phyloP scores from a whole-genome alignment of 1,140 invertebrate species.

The Temnothorax longispinosus region DNA sequence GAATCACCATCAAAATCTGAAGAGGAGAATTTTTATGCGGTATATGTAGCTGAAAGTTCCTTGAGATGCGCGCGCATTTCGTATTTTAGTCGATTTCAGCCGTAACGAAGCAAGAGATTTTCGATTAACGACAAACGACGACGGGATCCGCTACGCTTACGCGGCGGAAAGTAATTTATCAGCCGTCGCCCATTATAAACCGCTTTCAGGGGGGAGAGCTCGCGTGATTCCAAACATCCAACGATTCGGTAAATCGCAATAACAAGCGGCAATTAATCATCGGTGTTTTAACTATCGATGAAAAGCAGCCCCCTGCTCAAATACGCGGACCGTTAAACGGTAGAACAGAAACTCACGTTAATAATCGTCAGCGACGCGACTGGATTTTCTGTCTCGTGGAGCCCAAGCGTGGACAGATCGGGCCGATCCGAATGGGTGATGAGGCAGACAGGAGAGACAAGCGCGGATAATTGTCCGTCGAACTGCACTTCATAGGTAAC shows the following conservation, averaged over 20 bases:
- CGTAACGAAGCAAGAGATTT: conserved; percentile 45
- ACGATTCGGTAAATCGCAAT: conserved; percentile 60
- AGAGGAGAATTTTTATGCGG: conserved; percentile 48
- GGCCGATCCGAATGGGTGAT: conserved; percentile 24
- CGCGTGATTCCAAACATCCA: conserved; percentile 52
- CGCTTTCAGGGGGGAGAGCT: conserved; percentile 15
- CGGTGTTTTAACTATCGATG: conserved; percentile 70
- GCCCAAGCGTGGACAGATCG: conserved; percentile 29
- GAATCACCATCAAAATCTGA: conserved; percentile 21
- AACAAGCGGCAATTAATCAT: conserved; percentile 72
- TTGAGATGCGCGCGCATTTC: neutral
- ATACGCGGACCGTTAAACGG: conserved; percentile 36
- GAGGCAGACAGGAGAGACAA: conserved; percentile 64
- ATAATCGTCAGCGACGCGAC: conserved; percentile 67
- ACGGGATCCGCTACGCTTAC: conserved; percentile 55
- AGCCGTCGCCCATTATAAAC: conserved; percentile 50
- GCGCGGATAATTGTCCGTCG: conserved; percentile 69
- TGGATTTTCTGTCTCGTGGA: conserved; percentile 53
- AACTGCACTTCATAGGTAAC: conserved; percentile 71
- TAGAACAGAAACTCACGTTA: conserved; percentile 58
- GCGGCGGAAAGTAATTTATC: conserved; percentile 53
- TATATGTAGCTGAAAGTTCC: neutral
- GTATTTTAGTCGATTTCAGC: neutral
- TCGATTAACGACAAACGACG: conserved; percentile 55
- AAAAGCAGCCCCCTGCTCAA: conserved; percentile 55